Base-by-base conservation (phyloP, 2,113 vertebrate genomes). In the Seriola aureovittata region DNA sequence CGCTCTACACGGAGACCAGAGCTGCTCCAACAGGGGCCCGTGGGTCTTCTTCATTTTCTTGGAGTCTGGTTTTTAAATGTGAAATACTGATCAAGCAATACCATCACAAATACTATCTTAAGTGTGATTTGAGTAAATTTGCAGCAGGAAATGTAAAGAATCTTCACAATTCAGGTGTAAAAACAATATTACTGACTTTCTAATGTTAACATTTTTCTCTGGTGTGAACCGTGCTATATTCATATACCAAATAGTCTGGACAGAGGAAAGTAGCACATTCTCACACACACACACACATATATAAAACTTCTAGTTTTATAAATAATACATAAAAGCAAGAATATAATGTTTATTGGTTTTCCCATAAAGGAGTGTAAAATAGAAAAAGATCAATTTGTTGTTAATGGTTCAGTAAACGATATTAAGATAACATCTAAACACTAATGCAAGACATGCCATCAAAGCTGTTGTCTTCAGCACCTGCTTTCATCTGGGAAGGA, bases 1-100 rank as follows among this genome's bases (percentile, higher is more conserved):
- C 77, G 86, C 54, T 74, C 76, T 21, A 36, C 5, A 14, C 71
- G 44, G 64, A 71, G 75, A 64, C 50, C 58, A 66, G 68, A 76
- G 42, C 44, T 48, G 71, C 78, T 76, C 69, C 71, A 42, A 70
- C 9, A 71, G 65, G 34, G 55, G 69, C 68, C 79, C 23, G 32
- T 0, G 1, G 38, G 17, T 75, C 38, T 38, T 59, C 65, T 58
- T n/a, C 19, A 68, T 19, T 21, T 71, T 19, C 2, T 52, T 8
- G 48, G 17, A 19, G 4, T 4, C 11, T 7, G 19, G 12, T 66
- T 71, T 69, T 62, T 11, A 21, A 32, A 60, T 4, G 14, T 40
- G 29, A 0, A 48, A 17, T 50, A 38, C 48, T 25, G 1, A 38
- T 21, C 8, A 46, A 44, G 19, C 21, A 60, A 21, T 13, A 5